These are phyloP conservation scores for Eurosta solidaginis DNA, from an alignment of 1,140 invertebrate genomes.

Conservation along the genomic window DNA sequence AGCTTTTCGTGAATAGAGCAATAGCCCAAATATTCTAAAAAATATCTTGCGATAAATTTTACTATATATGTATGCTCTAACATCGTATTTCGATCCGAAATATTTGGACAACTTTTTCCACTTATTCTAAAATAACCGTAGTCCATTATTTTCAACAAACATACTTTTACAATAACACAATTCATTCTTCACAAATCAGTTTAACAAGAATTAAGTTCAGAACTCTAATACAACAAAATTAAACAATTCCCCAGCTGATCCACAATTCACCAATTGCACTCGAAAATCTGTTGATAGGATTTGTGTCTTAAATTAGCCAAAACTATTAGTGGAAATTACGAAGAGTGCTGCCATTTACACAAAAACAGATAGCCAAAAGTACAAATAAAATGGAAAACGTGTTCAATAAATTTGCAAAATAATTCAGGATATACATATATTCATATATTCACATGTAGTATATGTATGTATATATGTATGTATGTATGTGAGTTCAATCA, in stretches of 20 bases:
- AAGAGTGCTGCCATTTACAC: not conserved
- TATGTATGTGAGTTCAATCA: no score
- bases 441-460: no score
- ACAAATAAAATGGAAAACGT: not conserved
- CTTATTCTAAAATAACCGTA: no score
- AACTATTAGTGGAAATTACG: slow-evolving; percentile 3
- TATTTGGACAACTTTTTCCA: no score
- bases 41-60: no score
- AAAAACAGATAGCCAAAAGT: not conserved
- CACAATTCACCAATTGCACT: not conserved
- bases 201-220: not conserved
- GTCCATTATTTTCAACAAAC: no score
- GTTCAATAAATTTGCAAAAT: slow-evolving; percentile 12
- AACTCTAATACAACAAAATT: not conserved
- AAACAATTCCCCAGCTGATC: not conserved
- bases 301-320: not conserved
- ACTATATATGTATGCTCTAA: no score
- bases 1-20: no score
- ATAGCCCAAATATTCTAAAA: no score
- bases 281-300: not conserved
- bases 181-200: not conserved
- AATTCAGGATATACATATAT: not conserved
- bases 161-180: no score
- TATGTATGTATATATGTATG: no score
- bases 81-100: no score